These are phyloP conservation scores for Nycteola revayana DNA, from an alignment of 2,888 invertebrate species.

Conservation along the genomic window DNA sequence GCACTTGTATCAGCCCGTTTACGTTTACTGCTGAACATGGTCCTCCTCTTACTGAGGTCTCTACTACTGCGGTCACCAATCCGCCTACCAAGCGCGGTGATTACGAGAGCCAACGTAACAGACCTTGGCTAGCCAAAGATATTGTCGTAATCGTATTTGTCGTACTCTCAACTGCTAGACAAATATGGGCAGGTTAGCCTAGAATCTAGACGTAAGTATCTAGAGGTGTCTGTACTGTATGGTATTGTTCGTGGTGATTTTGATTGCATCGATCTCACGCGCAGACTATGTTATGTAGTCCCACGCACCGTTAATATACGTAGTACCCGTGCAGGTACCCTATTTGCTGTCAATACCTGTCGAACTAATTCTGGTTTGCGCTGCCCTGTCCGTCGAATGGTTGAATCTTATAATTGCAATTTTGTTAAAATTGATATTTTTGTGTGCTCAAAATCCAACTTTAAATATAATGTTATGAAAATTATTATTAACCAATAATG, in stretches of 20 bases:
- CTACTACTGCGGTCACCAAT: too few relatives aligned
- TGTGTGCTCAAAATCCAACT: too few relatives aligned
- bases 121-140: too few relatives aligned
- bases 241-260: not conserved
- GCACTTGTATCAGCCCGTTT: too few relatives aligned
- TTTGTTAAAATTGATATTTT: too few relatives aligned
- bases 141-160: not conserved
- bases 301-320: not conserved
- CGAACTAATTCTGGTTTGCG: conserved; percentile 1
- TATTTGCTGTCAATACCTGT: not conserved
- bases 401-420: too few relatives aligned
- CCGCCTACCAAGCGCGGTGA: too few relatives aligned
- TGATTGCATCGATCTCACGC: not conserved
- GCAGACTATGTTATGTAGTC: not conserved
- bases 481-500: too few relatives aligned
- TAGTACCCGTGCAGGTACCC: not conserved
- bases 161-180: not conserved
- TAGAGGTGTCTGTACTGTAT: not conserved
- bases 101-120: too few relatives aligned
- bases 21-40: too few relatives aligned
- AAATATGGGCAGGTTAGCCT: not conserved
- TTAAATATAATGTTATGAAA: too few relatives aligned
- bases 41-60: too few relatives aligned
- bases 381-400: not conserved
- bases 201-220: not conserved